These are phyloP conservation scores for Nysson spinosus DNA, from an alignment of 2,888 invertebrate genomes.

Conservation along the genomic window DNA sequence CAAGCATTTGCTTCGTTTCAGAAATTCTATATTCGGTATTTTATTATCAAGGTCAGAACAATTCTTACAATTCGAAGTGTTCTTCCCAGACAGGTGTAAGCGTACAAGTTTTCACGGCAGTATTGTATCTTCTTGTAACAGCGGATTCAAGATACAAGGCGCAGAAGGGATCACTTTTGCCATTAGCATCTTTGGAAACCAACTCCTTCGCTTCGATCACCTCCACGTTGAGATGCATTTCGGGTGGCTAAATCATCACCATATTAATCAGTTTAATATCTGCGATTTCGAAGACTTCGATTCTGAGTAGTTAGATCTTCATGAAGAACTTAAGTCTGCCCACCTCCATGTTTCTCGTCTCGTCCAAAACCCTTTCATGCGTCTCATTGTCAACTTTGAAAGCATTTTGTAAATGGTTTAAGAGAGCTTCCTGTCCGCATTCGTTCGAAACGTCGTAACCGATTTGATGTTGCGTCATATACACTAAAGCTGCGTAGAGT, in stretches of 20 bases:
- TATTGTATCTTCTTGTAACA: slow-evolving; percentile 88
- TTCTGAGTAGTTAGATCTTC: too few relatives aligned
- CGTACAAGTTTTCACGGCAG: slow-evolving; percentile 93
- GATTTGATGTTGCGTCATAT: slow-evolving; percentile 90
- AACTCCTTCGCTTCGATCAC: slow-evolving; percentile 92
- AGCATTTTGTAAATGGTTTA: slow-evolving; percentile 89
- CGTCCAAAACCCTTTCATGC: slow-evolving; percentile 84
- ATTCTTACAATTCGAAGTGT: slow-evolving; percentile 91
- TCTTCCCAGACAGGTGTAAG: slow-evolving; percentile 97
- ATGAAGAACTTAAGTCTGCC: slow-evolving; percentile 30
- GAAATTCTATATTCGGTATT: too few relatives aligned
- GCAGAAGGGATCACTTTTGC: slow-evolving; percentile 98
- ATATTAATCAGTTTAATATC: too few relatives aligned
- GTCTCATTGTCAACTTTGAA: slow-evolving; percentile 88
- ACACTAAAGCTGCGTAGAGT: slow-evolving; percentile 89
- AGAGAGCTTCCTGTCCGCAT: slow-evolving; percentile 83
- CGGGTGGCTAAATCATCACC: slow-evolving; percentile 83
- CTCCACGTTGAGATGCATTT: slow-evolving; percentile 90
- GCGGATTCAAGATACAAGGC: slow-evolving; percentile 91
- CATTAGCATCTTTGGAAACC: slow-evolving; percentile 91
- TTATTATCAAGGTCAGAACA: neutral
- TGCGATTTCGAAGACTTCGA: too few relatives aligned
- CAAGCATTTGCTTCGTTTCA: too few relatives aligned
- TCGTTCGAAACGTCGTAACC: slow-evolving; percentile 87
- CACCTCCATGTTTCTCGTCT: slow-evolving; percentile 86